Conservation (phyloP, 2,888 invertebrate genomes). For the Boloria selene region DNA sequence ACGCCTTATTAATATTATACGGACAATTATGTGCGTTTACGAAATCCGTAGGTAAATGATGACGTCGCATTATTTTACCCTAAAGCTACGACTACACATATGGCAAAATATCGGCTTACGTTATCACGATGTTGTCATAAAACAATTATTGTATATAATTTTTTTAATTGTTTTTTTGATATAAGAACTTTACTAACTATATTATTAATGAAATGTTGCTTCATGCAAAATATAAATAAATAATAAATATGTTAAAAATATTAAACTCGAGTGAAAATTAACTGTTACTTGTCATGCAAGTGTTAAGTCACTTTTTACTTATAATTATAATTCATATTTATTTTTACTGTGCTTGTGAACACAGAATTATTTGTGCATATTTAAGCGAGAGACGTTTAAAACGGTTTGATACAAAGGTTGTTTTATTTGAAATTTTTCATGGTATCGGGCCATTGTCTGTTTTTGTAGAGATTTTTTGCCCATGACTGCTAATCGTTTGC, state of each 20-base stretch:
- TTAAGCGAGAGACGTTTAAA: constrained; percentile 45
- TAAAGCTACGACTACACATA: constrained; percentile 11
- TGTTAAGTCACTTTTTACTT: too few relatives aligned
- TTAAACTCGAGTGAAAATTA: too few relatives aligned
- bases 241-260: too few relatives aligned
- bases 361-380: constrained; percentile 51
- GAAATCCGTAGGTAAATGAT: constrained; percentile 51
- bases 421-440: constrained; percentile 71
- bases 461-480: constrained; percentile 54
- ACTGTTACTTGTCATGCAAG: too few relatives aligned
- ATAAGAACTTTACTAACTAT: background rate
- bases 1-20: constrained; percentile 57
- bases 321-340: background rate
- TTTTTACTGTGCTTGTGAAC: background rate
- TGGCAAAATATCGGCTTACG: background rate
- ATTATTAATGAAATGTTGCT: too few relatives aligned
- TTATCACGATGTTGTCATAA: too few relatives aligned
- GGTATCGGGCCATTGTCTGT: constrained; percentile 60
- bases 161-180: background rate
- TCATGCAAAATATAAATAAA: too few relatives aligned
- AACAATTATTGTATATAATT: too few relatives aligned
- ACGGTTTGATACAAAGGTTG: constrained; percentile 51
- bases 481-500: constrained; percentile 58
- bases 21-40: constrained; percentile 51
- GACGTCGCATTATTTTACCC: constrained; percentile 51